Base-by-base conservation (phyloP, 2,888 invertebrate species). In the Polietes domitor region DNA sequence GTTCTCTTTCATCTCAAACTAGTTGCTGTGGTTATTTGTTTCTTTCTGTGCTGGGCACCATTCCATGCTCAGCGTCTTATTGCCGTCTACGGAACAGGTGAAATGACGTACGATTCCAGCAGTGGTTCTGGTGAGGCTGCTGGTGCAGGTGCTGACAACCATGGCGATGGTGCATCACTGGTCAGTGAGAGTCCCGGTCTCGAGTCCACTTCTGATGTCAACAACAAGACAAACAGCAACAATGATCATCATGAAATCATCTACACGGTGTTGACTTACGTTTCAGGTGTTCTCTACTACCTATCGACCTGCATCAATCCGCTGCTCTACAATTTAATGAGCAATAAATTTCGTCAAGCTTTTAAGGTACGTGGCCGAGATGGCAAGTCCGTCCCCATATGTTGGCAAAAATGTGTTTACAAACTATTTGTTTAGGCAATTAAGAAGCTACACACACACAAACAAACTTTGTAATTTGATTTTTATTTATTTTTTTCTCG, bases 281-380 rank as follows among this genome's bases (percentile, higher is more conserved):
- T 95, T 47, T 98, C 97, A 0, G 98, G 98, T 0, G 94, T 98
- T 0, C 94, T 98, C 82, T 98, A 98, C 93, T 98, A 97, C 92
- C 92, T 98, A 87, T 98, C 98, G 7, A 97, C 98, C 10, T 97
- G 97, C 88, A 96, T 98, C 89, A 98, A 98, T 92, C 98, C 98
- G 0, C 94, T 98, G 85, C 94, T 98, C 50, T 98, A 98, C 93
- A 97, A 98, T 92, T 96, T 98, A 76, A 97, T 98, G 98, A 98
- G 98, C 10, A 95, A 97, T 91, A 98, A 98, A 92, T 98, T 98
- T 91, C 94, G 98, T 65, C 96, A 96, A 86, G 98, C 98, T 63
- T 98, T 98, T 92, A 97, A 96, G 95, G 97, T 97, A 93, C 72
- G 24, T 53, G 15, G n/a, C 1, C 12, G 7, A 2, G 10, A 37